Percentiles rank a stretch among this genome's conserved stretches.
Evolutionary conservation across 30 jellyfish, hydroid and myxozoan species (phyloP).

Genomic region (Chrysaora quinquecirrha): DNA sequence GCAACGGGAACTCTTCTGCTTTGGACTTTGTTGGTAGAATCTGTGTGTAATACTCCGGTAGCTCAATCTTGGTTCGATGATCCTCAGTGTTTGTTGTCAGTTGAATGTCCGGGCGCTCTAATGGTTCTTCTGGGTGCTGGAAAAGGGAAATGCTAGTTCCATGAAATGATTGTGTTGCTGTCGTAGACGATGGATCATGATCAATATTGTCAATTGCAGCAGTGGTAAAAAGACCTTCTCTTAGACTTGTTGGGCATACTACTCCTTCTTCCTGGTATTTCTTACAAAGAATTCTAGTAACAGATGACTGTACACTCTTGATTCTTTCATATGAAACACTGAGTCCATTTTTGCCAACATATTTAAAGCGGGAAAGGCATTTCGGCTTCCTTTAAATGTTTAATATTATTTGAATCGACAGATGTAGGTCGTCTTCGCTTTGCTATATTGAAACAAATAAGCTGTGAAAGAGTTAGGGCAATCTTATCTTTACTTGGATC

Average conservation of each 20-base stretch:
- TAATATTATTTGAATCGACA: conserved; percentile 6
- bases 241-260: conserved; percentile 57
- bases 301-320: background rate
- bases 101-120: too few relatives aligned
- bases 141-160: conserved; percentile 48
- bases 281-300: background rate
- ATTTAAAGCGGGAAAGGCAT: conserved; percentile 36
- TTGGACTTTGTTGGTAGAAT: background rate
- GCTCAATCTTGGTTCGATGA: too few relatives aligned
- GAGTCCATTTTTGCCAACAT: conserved; percentile 12
- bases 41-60: background rate
- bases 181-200: conserved; percentile 34
- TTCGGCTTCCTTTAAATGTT: conserved; percentile 21
- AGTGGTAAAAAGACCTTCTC: conserved; percentile 46
- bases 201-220: conserved; percentile 59
- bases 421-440: too few relatives aligned
- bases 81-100: too few relatives aligned
- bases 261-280: conserved; percentile 11
- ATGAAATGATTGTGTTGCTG: conserved; percentile 48
- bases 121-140: too few relatives aligned
- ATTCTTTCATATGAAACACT: conserved; percentile 13
- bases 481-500: background rate
- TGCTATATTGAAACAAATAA: background rate
- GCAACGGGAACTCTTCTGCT: background rate
- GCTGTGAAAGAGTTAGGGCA: background rate